Conservation (phyloP, 2,797 vertebrate genomes). For the Podarcis lilfordi region DNA sequence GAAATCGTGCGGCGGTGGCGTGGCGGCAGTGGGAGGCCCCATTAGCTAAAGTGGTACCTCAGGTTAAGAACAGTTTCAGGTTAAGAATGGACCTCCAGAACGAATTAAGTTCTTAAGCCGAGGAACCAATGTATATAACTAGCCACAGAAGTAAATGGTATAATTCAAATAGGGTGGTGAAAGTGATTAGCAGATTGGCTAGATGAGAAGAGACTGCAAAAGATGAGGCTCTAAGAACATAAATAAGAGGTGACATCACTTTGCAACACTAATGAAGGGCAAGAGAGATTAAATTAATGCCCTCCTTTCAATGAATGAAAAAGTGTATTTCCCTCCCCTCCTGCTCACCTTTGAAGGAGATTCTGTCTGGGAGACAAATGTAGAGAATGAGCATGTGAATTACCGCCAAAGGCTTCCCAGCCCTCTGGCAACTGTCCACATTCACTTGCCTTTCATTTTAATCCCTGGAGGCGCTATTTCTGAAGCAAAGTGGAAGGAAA, state of each 20-base stretch:
- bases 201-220: not conserved
- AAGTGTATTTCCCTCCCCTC: not conserved
- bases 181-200: not conserved
- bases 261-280: not conserved
- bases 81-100: too few species aligned
- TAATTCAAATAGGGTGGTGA: not conserved
- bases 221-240: not conserved
- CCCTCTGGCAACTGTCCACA: not conserved
- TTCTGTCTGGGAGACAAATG: not conserved
- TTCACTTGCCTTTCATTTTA: not conserved
- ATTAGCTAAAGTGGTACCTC: too few species aligned
- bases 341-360: not conserved
- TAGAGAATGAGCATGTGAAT: not conserved
- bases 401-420: not conserved
- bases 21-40: too few species aligned
- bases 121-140: not conserved
- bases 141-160: not conserved
- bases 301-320: not conserved
- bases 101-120: too few species aligned
- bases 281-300: conserved; percentile 2
- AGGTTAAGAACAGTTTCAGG: too few species aligned
- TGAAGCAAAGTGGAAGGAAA: not conserved
- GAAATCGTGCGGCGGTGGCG: too few species aligned
- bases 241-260: conserved; percentile 17
- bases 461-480: not conserved